Base-by-base conservation (phyloP, 2,888 invertebrate species). In the Caenorhabditis zanzibari region DNA sequence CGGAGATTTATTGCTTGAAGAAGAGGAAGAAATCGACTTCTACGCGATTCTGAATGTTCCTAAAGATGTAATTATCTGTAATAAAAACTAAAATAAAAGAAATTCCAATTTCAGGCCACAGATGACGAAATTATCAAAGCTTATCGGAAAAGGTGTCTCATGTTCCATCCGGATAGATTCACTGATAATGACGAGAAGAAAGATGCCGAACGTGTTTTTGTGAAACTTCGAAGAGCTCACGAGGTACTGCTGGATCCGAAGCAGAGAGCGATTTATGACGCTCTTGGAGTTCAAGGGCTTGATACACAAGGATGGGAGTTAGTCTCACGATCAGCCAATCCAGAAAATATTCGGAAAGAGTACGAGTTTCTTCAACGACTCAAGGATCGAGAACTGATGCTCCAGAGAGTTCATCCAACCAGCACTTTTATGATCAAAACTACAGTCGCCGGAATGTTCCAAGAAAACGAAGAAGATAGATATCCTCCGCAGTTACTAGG, bases 141-240 rank as follows among this genome's bases (percentile, higher is more conserved):
- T 1, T 99, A 97, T 93, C 95, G 97, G 83, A 95, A 96, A 72
- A 95, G 97, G 75, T 97, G 97, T 89, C 95, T 95, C 86, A 95
- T 97, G 90, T 98, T 97, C 92, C 99, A 99, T 93, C 98, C 99
- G 0, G 98, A 99, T 92, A 97, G 98, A 93, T 98, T 99, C 93
- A 94, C 95, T 16, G 96, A 97, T 91, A 95, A 95, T 0, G 94
- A 94, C 0, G 95, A 95, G 88, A 96, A 97, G 93, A 93, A 95
- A 91, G 96, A 96, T 93, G 98, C 98, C 0, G 97, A 97, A 93
- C 93, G 95, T 82, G 94, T 98, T 91, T 99, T 99, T 92, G 96
- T 96, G 92, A 96, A 96, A 93, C 95, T 96, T 0, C 97, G 97
- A 92, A 95, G 95, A 90, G 98, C 98, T 0, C 96, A 98, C 93